These are phyloP conservation scores for Paralichthys olivaceus DNA, from an alignment of 2,113 vertebrate species.

Conservation along the genomic window DNA sequence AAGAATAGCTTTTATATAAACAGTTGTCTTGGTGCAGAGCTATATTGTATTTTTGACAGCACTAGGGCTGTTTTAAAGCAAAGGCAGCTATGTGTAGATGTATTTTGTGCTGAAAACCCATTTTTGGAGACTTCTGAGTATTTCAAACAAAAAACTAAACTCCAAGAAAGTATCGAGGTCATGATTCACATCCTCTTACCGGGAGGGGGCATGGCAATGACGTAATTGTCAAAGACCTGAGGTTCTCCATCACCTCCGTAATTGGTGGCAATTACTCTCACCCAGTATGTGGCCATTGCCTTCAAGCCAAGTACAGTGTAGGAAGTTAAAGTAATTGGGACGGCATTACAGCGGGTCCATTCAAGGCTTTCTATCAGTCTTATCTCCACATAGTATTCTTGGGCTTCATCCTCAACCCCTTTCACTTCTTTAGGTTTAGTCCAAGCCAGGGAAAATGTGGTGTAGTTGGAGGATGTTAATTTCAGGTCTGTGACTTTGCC, in stretches of 20 bases:
- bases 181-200: conserved; percentile 72
- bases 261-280: conserved; percentile 86
- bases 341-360: conserved; percentile 86
- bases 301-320: conserved; percentile 87
- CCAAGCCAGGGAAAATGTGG: conserved; percentile 88
- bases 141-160: neutral
- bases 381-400: conserved; percentile 90
- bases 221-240: conserved; percentile 76
- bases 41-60: no score
- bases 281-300: conserved; percentile 81
- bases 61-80: no score
- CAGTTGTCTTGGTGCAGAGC: no score
- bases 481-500: conserved; percentile 87
- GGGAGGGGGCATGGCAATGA: conserved; percentile 75
- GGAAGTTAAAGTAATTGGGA: conserved; percentile 76
- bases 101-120: neutral
- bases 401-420: conserved; percentile 77
- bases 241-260: conserved; percentile 85
- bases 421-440: conserved; percentile 79
- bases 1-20: no score
- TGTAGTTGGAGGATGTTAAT: conserved; percentile 83
- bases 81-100: neutral
- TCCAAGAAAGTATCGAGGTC: neutral
- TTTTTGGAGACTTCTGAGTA: neutral
- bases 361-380: conserved; percentile 75